A percentile compares a stretch with the other conserved stretches of the same genome.
Conservation (phyloP, 2,797 vertebrate species). For the Bradypodion pumilum region DNA sequence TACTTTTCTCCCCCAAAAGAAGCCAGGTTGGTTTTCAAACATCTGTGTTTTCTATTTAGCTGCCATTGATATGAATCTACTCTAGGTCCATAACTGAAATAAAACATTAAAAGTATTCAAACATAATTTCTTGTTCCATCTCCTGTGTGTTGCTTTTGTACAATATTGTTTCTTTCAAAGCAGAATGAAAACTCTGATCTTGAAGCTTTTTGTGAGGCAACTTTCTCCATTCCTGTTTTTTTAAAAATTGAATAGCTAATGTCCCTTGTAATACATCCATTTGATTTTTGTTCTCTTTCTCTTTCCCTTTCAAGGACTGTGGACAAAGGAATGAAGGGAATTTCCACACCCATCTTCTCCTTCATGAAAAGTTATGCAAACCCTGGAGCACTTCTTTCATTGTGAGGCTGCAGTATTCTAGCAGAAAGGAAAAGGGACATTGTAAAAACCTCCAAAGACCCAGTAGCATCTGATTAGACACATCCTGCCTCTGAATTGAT, state of each 20-base stretch:
- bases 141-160: constrained; percentile 8
- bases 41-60: background rate
- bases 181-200: constrained; percentile 26
- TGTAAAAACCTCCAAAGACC: background rate
- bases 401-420: background rate
- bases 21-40: background rate
- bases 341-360: constrained; percentile 13
- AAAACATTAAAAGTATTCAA: constrained; percentile 22
- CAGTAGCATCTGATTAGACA: background rate
- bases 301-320: constrained; percentile 52
- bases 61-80: background rate
- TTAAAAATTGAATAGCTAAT: constrained; percentile 38
- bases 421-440: constrained; percentile 34
- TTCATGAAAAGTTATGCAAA: constrained; percentile 55
- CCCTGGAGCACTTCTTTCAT: background rate
- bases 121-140: constrained; percentile 43
- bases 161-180: constrained; percentile 24
- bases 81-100: constrained; percentile 19
- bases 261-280: constrained; percentile 30
- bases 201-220: constrained; percentile 36
- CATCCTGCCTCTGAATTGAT: constrained; percentile 26
- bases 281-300: constrained; percentile 56
- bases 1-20: background rate
- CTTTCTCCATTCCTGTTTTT: constrained; percentile 22
- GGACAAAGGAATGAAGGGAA: constrained; percentile 48